phyloP scores from a whole-genome alignment of 2,797 vertebrate species.

The Megaceryle alcyon region DNA sequence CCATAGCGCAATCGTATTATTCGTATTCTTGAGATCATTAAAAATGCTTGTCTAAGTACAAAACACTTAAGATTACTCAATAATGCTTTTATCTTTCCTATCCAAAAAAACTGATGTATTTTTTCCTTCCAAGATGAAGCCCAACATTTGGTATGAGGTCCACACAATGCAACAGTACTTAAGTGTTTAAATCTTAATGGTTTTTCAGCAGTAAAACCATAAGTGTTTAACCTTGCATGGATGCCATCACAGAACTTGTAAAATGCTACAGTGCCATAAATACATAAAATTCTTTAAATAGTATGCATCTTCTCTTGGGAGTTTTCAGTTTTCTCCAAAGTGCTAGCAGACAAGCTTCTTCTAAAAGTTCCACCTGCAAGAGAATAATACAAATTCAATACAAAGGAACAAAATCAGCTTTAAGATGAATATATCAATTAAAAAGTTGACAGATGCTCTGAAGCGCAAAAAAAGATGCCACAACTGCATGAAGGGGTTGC shows the following conservation, averaged over 20 bases:
- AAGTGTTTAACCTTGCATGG: not conserved
- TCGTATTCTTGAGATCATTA: not conserved
- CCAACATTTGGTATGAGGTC: not conserved
- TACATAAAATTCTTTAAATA: slow-evolving; percentile 30
- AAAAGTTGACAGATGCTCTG: not conserved
- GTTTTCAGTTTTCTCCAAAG: slow-evolving; percentile 52
- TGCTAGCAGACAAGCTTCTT: slow-evolving; percentile 29
- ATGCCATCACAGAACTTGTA: not conserved
- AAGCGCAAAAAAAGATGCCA: not conserved
- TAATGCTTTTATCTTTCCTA: not conserved
- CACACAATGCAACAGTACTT: not conserved
- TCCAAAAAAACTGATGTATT: not conserved
- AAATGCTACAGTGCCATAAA: slow-evolving; percentile 42
- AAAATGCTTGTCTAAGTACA: not conserved
- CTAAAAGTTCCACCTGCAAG: slow-evolving; percentile 59
- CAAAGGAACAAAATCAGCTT: not conserved
- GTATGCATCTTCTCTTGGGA: not conserved
- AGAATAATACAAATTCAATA: slow-evolving; percentile 32
- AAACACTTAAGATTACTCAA: not conserved
- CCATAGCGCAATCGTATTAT: not conserved
- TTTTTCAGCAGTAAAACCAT: no score
- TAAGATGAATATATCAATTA: not conserved
- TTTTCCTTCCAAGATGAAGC: not conserved
- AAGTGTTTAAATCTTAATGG: not conserved
- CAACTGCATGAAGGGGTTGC: not conserved